Base-by-base conservation (phyloP, 1,140 invertebrate species). In the Lepidurus arcticus region DNA sequence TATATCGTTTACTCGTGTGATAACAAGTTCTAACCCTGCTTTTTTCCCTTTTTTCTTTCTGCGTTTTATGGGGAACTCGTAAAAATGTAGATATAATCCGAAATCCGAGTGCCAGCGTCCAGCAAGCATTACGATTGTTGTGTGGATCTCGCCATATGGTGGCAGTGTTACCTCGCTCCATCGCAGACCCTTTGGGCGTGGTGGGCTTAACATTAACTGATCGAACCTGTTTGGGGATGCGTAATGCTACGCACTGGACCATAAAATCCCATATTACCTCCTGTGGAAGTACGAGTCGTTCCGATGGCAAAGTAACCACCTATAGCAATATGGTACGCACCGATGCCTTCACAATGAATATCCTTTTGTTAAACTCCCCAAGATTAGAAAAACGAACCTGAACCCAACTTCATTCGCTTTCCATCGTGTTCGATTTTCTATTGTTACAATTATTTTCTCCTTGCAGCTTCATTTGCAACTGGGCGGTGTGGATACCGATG, bases 401-500 rank as follows among this genome's bases (percentile, higher is more conserved):
- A 34, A 34, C 34, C 34, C 34, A 34, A 34, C 26, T 2, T 34
- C 3, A 34, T 3, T 34, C 34, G 34, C 34, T 34, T 34, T 34
- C 34, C 4, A 34, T 34, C 34, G 34, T 3, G 4, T 65, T 7
- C 1, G 16, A 9, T 65, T 65, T 65, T 65, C 13, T 65, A 13
- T 65, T 65, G 53, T 16, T 3, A 34, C 3, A 34, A 34, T 13
- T 65, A 21, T 21, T 6, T 21, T 9, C 16, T 65, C 16, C 9
- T 42, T n/a, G 24, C 73, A 80, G 79, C 26, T 80, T 8, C 76
- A 80, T 53, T 42, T 80, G 42, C 75, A 80, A 34, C 43, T 78
- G 73, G 73, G 73, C 16, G 73, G 73, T 11, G n/a, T 24, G 44
- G 73, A 73, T 21, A 81, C 80, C 78, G 82, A 82, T 75, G 82